A percentile compares a stretch with the other conserved stretches of the same genome.
Conservation (phyloP, 2,113 vertebrate species). For the Cyprichromis sp. region DNA sequence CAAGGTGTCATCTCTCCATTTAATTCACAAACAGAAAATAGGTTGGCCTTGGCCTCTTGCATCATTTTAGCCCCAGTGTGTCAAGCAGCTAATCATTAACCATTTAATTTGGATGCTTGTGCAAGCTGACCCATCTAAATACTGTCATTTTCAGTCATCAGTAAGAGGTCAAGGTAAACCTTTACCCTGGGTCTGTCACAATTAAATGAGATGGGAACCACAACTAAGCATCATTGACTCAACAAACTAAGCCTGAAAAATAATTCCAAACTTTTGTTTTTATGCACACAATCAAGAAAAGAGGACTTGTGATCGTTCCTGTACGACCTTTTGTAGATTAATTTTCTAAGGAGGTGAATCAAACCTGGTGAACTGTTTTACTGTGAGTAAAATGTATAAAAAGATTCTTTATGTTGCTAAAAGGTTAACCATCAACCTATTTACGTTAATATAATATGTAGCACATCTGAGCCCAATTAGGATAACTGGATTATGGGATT, state of each 20-base stretch:
- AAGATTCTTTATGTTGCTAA: not conserved
- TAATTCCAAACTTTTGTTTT: not conserved
- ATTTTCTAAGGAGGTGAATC: not conserved
- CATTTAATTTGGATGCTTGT: slow-evolving; percentile 43
- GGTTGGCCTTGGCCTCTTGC: slow-evolving; percentile 17
- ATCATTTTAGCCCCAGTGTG: slow-evolving; percentile 23
- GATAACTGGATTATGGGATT: not conserved
- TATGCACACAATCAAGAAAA: not conserved
- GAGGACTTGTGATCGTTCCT: not conserved
- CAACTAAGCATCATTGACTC: not conserved
- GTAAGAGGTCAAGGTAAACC: slow-evolving; percentile 10
- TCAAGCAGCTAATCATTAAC: slow-evolving; percentile 55
- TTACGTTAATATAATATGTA: not conserved
- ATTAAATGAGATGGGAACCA: not conserved
- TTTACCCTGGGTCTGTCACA: not conserved
- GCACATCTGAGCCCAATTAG: not conserved
- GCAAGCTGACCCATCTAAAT: slow-evolving; percentile 10
- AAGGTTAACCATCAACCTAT: not conserved
- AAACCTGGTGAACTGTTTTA: not conserved
- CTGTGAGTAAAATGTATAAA: not conserved
- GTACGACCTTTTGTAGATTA: not conserved
- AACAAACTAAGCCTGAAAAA: not conserved
- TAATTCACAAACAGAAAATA: slow-evolving; percentile 15
- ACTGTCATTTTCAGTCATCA: slow-evolving; percentile 5
- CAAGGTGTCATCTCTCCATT: slow-evolving; percentile 1